Evolutionary conservation across 2,888 invertebrate genomes (phyloP), one percentile per base, ranked within the genome.

Genomic region (Galeruca laticollis): DNA sequence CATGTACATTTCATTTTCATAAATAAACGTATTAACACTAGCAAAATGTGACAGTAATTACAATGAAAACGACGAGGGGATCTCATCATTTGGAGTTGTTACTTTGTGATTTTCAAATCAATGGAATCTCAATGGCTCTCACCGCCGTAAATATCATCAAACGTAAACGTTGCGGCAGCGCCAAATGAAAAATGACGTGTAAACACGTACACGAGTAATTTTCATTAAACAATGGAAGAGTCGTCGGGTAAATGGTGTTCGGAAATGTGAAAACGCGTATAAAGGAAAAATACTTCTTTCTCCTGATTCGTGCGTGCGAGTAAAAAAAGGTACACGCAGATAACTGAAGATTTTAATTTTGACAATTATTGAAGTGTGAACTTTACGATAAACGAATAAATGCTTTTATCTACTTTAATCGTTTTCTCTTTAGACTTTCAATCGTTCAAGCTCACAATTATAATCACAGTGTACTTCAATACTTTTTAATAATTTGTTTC

Each of bases 101-200:
- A 66, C 66, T 66, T 66, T 59, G 66, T 66, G 59, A 66, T 66
- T 59, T 66, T 66, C 59, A 35, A 66, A 66, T 66, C 66, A 66
- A 66, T 66, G 66, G 59, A 51, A 66, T 66, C 66, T 66, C 66
- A 51, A 66, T 59, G 66, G 59, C 66, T 59, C 66, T 66, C 63
- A 47, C 47, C 57, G 33, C 56, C 52, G 63, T 63, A 63, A 69
- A 69, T 63, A 62, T 69, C 69, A 66, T 69, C 63, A 63, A 66
- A 69, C 31, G 63, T 62, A 51, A 60, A 60, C 68, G 63, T 56
- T 66, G 60, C 60, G 57, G 62, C 64, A 60, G 64, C 63, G 64
- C 60, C 57, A 59, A 68, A 70, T 73, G 73, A 74, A 73, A 73
- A 73, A 74, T 71, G 73, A 73, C 69, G 74, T 70, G 68, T 63